Percentiles rank a stretch among this genome's conserved stretches.
phyloP scores from a whole-genome alignment of 2,797 vertebrate genomes.

The Anguilla megastoma region DNA sequence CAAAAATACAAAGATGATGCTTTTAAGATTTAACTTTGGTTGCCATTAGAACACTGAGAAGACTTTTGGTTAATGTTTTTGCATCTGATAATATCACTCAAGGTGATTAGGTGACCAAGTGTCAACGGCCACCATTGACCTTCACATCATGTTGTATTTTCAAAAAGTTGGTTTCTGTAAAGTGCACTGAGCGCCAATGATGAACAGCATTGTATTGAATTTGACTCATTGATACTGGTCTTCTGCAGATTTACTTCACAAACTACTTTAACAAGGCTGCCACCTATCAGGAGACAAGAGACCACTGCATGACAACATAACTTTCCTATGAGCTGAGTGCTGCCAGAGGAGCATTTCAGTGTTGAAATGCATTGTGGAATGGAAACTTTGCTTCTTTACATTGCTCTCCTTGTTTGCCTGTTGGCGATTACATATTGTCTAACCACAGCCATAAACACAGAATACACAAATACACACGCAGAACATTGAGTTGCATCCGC shows the following conservation, averaged over 20 bases:
- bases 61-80: no score
- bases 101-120: no score
- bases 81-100: no score
- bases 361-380: neutral
- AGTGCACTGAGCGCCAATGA: neutral
- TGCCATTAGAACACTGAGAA: no score
- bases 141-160: neutral
- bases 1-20: no score
- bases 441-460: no score
- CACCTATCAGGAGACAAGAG: constrained; percentile 60
- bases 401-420: neutral
- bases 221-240: neutral
- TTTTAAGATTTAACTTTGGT: no score
- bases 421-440: no score
- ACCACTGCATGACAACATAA: neutral
- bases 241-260: neutral
- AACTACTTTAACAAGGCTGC: constrained; percentile 38
- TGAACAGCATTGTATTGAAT: neutral
- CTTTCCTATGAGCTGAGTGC: neutral
- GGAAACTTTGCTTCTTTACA: neutral
- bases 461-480: no score
- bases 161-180: neutral
- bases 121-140: no score
- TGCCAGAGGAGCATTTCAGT: neutral
- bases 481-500: no score